Percentiles rank a stretch among this genome's conserved stretches.
Evolutionary conservation across 2,113 vertebrate genomes (phyloP).

Genomic region (Pimephales promelas): DNA sequence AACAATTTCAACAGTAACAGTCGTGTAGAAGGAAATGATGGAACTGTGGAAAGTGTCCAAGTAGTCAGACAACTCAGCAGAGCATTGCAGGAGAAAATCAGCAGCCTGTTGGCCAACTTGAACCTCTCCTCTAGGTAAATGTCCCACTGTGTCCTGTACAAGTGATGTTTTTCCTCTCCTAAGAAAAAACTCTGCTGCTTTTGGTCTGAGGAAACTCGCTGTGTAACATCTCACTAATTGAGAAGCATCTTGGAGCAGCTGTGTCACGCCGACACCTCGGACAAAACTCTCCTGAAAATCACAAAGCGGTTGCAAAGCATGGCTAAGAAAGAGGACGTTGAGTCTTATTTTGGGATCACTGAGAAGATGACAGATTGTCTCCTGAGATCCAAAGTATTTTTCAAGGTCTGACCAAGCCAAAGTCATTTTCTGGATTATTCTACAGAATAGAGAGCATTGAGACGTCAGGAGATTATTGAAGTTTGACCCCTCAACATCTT

Average conservation of each 20-base stretch:
- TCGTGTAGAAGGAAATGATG: slow-evolving; percentile 62
- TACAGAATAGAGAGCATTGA: slow-evolving; percentile 54
- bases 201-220: slow-evolving; percentile 46
- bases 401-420: slow-evolving; percentile 62
- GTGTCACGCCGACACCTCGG: background rate
- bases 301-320: slow-evolving; percentile 66
- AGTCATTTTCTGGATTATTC: slow-evolving; percentile 60
- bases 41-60: slow-evolving; percentile 50
- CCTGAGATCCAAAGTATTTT: slow-evolving; percentile 61
- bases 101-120: slow-evolving; percentile 52
- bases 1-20: slow-evolving; percentile 55
- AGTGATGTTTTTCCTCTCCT: background rate
- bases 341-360: slow-evolving; percentile 55
- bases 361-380: slow-evolving; percentile 49
- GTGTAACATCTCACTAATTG: slow-evolving; percentile 58
- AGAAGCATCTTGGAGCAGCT: slow-evolving; percentile 59
- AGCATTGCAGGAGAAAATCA: slow-evolving; percentile 51
- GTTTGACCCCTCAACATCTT: background rate
- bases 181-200: slow-evolving; percentile 28
- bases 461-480: background rate
- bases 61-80: slow-evolving; percentile 33
- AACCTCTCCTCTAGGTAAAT: slow-evolving; percentile 54
- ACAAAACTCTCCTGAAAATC: slow-evolving; percentile 60
- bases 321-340: slow-evolving; percentile 67
- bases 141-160: background rate